phyloP scores from a whole-genome alignment of 2,888 invertebrate genomes.

The Melanargia galathea region DNA sequence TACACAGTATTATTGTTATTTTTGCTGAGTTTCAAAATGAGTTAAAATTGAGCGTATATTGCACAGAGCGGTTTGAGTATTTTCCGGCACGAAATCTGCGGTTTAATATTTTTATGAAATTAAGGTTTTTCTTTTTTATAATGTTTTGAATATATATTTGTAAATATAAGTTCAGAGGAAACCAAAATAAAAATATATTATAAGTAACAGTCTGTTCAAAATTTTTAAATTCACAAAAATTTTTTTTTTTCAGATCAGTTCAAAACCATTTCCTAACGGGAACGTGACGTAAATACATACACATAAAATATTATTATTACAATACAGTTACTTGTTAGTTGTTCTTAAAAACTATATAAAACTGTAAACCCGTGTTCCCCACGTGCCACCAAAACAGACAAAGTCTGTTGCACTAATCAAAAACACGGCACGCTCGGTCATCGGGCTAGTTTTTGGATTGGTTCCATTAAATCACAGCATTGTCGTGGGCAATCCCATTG shows the following conservation, averaged over 20 bases:
- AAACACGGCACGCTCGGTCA: slow-evolving; percentile 43
- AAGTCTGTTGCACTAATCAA: slow-evolving; percentile 41
- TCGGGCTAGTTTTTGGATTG: slow-evolving; percentile 57
- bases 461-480: slow-evolving; percentile 74
- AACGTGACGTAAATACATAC: too few relatives aligned
- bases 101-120: not conserved
- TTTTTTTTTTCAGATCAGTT: too few relatives aligned
- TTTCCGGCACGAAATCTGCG: not conserved
- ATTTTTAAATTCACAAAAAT: too few relatives aligned
- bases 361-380: not conserved
- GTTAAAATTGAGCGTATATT: not conserved
- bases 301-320: too few relatives aligned
- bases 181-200: too few relatives aligned
- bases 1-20: slow-evolving; percentile 9
- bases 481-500: slow-evolving; percentile 74
- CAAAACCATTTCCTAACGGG: too few relatives aligned
- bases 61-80: not conserved
- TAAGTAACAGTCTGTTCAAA: too few relatives aligned
- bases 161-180: too few relatives aligned
- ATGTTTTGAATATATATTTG: too few relatives aligned
- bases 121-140: not conserved
- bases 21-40: not conserved
- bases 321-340: not conserved
- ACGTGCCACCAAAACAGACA: slow-evolving; percentile 15
- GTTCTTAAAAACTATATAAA: not conserved